Conservation (phyloP, 2,888 invertebrate genomes). For the Pheosia tremula region DNA sequence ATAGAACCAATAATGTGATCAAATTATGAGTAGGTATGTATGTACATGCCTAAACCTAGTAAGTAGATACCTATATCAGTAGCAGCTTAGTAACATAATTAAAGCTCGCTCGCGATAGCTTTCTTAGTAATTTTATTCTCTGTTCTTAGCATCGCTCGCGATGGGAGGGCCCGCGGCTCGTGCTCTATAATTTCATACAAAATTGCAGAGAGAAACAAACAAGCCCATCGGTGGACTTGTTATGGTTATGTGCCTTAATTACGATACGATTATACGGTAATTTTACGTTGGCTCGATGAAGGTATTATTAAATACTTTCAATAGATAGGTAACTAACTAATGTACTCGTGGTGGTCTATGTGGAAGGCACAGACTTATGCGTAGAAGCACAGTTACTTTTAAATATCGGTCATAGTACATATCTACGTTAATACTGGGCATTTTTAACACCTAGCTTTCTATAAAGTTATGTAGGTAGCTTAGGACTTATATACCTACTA, state of each 20-base stretch:
- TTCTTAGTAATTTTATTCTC: too few relatives aligned
- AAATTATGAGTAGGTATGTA: too few relatives aligned
- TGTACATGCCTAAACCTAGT: background rate
- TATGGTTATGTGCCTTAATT: conserved; percentile 39
- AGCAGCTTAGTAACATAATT: background rate
- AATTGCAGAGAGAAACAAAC: conserved; percentile 54
- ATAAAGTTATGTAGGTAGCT: too few relatives aligned
- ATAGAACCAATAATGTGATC: too few relatives aligned
- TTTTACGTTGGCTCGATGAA: conserved; percentile 15
- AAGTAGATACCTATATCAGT: background rate
- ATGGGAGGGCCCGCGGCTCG: conserved; percentile 23
- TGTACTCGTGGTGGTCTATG: background rate
- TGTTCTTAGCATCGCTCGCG: conserved; percentile 15
- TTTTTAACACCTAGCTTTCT: too few relatives aligned
- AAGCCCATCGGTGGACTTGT: conserved; percentile 28
- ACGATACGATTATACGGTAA: conserved; percentile 25
- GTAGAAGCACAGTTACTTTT: too few relatives aligned
- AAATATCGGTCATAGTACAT: background rate
- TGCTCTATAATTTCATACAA: conserved; percentile 47
- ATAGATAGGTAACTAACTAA: background rate
- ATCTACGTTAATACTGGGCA: too few relatives aligned
- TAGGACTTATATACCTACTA: too few relatives aligned
- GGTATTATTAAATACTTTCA: conserved; percentile 6
- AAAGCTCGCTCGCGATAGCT: background rate
- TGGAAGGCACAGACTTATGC: background rate